A percentile compares a stretch with the other conserved stretches of the same genome.
These are phyloP conservation scores for Cosmorhoe ocellata DNA, from an alignment of 2,888 invertebrate genomes.

Conservation along the genomic window DNA sequence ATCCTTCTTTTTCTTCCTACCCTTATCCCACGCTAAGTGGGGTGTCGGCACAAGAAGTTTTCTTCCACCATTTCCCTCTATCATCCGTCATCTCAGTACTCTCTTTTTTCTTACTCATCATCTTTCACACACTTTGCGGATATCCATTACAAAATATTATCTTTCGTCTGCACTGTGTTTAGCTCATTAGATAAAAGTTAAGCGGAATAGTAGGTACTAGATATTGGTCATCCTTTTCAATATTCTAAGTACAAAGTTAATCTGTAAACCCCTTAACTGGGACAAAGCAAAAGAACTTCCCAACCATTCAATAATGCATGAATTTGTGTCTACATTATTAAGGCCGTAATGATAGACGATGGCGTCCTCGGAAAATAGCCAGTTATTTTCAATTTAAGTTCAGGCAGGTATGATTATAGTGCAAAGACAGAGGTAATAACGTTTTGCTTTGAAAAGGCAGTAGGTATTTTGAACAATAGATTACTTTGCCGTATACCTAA, in stretches of 20 bases:
- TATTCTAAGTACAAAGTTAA: background rate
- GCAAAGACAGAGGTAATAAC: slow-evolving; percentile 2
- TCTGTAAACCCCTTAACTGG: background rate
- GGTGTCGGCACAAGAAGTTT: too few relatives aligned
- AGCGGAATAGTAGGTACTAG: too few relatives aligned
- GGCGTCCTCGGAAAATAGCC: slow-evolving; percentile 10
- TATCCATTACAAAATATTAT: too few relatives aligned
- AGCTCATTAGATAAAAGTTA: too few relatives aligned
- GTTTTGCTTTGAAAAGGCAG: background rate
- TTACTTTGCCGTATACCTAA: background rate
- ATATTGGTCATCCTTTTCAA: too few relatives aligned
- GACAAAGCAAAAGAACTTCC: slow-evolving; percentile 5
- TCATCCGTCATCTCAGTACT: too few relatives aligned
- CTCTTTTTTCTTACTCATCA: too few relatives aligned
- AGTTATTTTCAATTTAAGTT: slow-evolving; percentile 15
- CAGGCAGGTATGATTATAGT: slow-evolving; percentile 3
- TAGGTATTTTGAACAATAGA: background rate
- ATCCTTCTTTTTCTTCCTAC: too few relatives aligned
- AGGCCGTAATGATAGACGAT: slow-evolving; percentile 30
- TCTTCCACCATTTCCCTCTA: too few relatives aligned
- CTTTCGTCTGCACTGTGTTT: too few relatives aligned
- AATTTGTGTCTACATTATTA: slow-evolving; percentile 38
- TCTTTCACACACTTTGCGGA: too few relatives aligned
- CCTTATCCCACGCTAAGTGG: too few relatives aligned
- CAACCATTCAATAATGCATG: slow-evolving; percentile 33